Evolutionary conservation across 2,797 vertebrate genomes (phyloP).

Genomic region (Gouania willdenowi): DNA sequence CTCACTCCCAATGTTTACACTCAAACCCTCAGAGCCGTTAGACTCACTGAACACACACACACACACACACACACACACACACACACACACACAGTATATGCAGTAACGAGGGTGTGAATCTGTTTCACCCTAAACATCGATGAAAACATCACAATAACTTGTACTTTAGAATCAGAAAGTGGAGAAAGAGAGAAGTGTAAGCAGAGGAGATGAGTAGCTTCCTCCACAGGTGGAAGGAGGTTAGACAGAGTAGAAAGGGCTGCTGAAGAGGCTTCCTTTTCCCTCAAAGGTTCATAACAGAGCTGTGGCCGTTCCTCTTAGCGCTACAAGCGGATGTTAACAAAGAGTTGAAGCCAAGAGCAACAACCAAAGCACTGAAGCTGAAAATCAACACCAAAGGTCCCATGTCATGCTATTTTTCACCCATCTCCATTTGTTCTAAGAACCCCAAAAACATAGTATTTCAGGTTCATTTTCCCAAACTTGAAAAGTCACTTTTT

Average conservation of each 20-base stretch:
- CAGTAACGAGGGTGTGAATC: slow-evolving; percentile 32
- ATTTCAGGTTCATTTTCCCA: too few relatives aligned
- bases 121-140: slow-evolving; percentile 17
- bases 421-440: too few relatives aligned
- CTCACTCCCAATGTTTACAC: slow-evolving; percentile 53
- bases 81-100: neutral
- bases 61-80: slow-evolving; percentile 15
- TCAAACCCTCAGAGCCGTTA: slow-evolving; percentile 2
- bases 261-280: slow-evolving; percentile 4
- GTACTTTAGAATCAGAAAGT: slow-evolving; percentile 5
- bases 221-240: slow-evolving; percentile 24
- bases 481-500: too few relatives aligned
- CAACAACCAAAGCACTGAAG: neutral
- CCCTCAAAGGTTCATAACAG: slow-evolving; percentile 3
- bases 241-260: slow-evolving; percentile 14
- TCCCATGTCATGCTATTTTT: too few relatives aligned
- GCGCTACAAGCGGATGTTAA: neutral
- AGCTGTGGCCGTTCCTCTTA: neutral
- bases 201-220: too few relatives aligned
- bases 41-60: slow-evolving; percentile 13
- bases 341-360: slow-evolving; percentile 7
- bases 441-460: too few relatives aligned
- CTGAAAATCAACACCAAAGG: too few relatives aligned
- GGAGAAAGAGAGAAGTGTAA: too few relatives aligned
- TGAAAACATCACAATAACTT: slow-evolving; percentile 18